Conservation (phyloP, 1,140 invertebrate species). For the Drosophila carrolli region DNA sequence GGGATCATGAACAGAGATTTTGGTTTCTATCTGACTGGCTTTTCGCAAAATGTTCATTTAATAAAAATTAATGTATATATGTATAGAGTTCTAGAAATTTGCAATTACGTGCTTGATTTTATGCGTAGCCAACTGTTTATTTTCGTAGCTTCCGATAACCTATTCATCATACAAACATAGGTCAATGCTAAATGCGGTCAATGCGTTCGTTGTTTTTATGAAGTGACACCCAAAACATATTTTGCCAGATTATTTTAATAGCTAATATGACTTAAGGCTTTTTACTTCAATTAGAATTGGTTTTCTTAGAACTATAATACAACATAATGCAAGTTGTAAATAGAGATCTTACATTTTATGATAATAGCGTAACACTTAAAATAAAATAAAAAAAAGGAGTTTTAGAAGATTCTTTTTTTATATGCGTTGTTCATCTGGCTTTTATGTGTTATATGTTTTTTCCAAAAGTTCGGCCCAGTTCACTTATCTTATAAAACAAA, state of each 20-base stretch:
- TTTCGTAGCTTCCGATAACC: conserved; percentile 57
- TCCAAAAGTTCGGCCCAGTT: conserved; percentile 5
- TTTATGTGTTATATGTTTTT: neutral
- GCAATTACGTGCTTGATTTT: conserved; percentile 16
- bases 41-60: conserved; percentile 1
- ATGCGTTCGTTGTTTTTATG: conserved; percentile 31
- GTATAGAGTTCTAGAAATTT: neutral
- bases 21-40: neutral
- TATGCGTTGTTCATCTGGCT: neutral
- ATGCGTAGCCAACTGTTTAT: conserved; percentile 9
- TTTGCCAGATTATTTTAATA: neutral
- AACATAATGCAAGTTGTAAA: too few relatives aligned
- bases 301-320: neutral
- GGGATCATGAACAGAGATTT: conserved; percentile 2
- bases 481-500: conserved; percentile 10
- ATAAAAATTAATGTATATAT: conserved; percentile 3
- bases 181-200: conserved; percentile 74
- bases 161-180: conserved; percentile 26
- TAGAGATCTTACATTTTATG: too few relatives aligned
- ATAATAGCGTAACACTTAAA: too few relatives aligned
- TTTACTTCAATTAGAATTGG: neutral
- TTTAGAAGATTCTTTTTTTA: too few relatives aligned
- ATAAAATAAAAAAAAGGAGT: too few relatives aligned
- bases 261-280: neutral
- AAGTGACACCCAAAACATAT: conserved; percentile 12